A percentile compares a stretch with the other conserved stretches of the same genome.
phyloP scores from a whole-genome alignment of 2,113 vertebrate genomes.

The Notiomystis cincta region DNA sequence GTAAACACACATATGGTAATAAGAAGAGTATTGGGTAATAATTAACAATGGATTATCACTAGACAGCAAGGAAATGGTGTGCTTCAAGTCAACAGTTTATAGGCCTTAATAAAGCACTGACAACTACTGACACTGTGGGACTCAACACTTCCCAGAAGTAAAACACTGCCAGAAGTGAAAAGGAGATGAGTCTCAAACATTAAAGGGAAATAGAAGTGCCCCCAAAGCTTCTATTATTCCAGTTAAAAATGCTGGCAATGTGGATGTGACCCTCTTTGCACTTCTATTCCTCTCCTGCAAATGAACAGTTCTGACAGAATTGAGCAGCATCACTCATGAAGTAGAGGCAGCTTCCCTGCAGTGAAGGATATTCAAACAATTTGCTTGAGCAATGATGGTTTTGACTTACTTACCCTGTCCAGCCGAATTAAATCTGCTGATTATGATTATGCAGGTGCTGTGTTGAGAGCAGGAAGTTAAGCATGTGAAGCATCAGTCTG shows the following conservation, averaged over 20 bases:
- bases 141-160: background rate
- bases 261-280: background rate
- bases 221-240: background rate
- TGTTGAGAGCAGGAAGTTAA: background rate
- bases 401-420: background rate
- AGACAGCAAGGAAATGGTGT: background rate
- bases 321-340: background rate
- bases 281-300: background rate
- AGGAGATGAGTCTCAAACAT: background rate
- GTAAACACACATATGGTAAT: background rate
- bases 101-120: background rate
- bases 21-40: background rate
- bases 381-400: background rate
- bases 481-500: background rate
- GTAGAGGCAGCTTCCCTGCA: background rate
- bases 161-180: background rate
- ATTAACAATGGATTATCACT: background rate
- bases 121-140: background rate
- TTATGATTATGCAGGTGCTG: background rate
- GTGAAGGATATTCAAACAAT: background rate
- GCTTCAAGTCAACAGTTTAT: background rate
- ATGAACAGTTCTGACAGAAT: background rate
- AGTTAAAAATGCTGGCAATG: background rate
- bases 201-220: background rate
- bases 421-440: background rate